A percentile compares a stretch with the other conserved stretches of the same genome.
phyloP scores from a whole-genome alignment of 2,797 vertebrate genomes.

The Heteromormyrus szaboi region DNA sequence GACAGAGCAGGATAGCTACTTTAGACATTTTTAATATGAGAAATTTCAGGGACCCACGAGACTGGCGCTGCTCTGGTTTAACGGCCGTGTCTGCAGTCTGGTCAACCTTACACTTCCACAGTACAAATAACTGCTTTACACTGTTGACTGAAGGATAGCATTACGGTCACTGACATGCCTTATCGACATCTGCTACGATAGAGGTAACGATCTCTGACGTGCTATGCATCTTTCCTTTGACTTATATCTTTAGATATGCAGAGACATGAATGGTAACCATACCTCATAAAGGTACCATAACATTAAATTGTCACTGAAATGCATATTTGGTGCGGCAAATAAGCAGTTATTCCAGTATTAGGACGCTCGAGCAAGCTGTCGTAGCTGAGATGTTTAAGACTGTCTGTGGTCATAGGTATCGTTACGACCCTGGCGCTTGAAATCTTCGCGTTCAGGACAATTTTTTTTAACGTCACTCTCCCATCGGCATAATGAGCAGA shows the following conservation, averaged over 20 bases:
- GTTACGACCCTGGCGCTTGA: not conserved
- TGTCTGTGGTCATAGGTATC: not conserved
- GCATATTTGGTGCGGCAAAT: not conserved
- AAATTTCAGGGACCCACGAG: not conserved
- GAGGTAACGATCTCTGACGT: not conserved
- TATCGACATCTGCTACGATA: not conserved
- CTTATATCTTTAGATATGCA: not conserved
- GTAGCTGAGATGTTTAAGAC: not conserved
- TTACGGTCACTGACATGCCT: slow-evolving; percentile 1
- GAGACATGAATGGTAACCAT: not conserved
- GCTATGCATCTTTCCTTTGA: not conserved
- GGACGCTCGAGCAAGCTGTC: not conserved
- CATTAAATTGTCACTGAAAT: not conserved
- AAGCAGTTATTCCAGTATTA: not conserved
- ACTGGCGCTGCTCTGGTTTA: not conserved
- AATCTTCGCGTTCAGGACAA: not conserved
- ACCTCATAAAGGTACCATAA: not conserved
- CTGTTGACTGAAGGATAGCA: not conserved
- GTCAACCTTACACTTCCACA: not conserved
- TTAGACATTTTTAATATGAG: not conserved
- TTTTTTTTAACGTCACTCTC: not conserved
- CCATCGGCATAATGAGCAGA: not conserved
- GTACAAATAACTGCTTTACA: not conserved
- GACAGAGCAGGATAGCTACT: not conserved
- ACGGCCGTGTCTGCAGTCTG: not conserved